Evolutionary conservation across 2,888 invertebrate genomes (phyloP), one percentile per base, ranked within the genome.

Genomic region (Drosophila lacicola): DNA sequence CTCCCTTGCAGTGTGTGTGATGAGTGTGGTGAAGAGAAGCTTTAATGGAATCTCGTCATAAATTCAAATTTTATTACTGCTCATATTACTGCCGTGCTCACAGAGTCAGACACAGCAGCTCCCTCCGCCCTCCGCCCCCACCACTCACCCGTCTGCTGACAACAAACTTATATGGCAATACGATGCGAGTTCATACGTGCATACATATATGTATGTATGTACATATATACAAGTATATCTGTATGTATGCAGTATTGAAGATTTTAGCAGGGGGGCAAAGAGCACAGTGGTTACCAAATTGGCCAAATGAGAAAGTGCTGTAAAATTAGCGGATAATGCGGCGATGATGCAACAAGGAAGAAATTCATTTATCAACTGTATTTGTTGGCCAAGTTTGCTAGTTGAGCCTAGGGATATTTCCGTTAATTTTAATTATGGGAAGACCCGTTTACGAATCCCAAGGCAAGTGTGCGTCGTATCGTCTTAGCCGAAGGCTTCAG

Each of bases 11-110:
- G 19, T 41, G 64, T 65, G 63, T 67, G 64, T 67, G 75, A 57
- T 60, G 70, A 72, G 80, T 82, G 88, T 83, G 83, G 86, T 75
- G 82, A 89, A 89, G 53, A 53, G 90, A 85, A 89, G 85, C 87
- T 90, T 91, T 91, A 91, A 91, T 91, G 91, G 91, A 91, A 90
- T 90, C 90, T 89, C 84, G 91, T 90, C 91, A 91, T 91, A 91
- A 91, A 91, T 91, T 91, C 84, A 81, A 82, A 81, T 89, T 91
- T 91, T 91, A 91, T 91, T 89, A 78, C 87, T 79, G 77, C 83
- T 78, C 88, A 87, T 88, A 90, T 83, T 80, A 85, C 83, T 69
- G 75, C 70, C 70, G 69, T 70, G 88, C 88, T 74, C 70, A 73
- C 74, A 69, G 75, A 70, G 56, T 49, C 76, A 64, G 67, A 67